Evolutionary conservation across 2,113 vertebrate genomes (phyloP).

Genomic region (Oostethus manadensis): DNA sequence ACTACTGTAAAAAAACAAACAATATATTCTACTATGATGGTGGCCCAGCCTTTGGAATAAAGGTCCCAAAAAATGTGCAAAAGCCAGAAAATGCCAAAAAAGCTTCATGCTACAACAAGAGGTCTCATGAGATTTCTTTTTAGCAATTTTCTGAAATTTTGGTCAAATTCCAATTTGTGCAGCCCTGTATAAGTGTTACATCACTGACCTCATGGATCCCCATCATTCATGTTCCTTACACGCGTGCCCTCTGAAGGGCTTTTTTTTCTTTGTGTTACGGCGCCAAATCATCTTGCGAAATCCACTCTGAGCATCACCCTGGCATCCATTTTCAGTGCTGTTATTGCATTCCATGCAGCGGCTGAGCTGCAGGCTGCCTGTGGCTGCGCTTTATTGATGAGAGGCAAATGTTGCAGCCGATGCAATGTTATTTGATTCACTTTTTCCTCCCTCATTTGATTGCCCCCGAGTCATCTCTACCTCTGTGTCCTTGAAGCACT

Average conservation of each 20-base stretch:
- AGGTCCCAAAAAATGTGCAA: not conserved
- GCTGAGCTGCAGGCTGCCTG: constrained; percentile 38
- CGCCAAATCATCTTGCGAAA: constrained; percentile 7
- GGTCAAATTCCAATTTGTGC: no score
- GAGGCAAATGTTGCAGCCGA: constrained; percentile 44
- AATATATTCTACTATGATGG: not conserved
- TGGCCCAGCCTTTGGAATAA: not conserved
- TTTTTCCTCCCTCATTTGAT: constrained; percentile 1
- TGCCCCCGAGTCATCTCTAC: constrained; percentile 1
- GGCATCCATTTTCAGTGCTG: constrained; percentile 48
- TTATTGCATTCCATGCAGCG: constrained; percentile 59
- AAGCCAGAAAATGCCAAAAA: not conserved
- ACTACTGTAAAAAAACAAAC: no score
- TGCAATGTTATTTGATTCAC: constrained; percentile 24
- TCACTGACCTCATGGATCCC: not conserved
- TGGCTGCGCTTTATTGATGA: constrained; percentile 52
- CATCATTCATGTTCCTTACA: not conserved
- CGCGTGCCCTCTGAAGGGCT: not conserved
- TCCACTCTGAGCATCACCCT: constrained; percentile 21
- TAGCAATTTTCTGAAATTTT: no score
- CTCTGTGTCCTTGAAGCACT: not conserved
- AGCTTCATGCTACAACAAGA: not conserved
- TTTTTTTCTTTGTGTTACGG: not conserved
- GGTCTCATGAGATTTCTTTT: no score
- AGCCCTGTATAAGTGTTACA: no score